Conservation (phyloP, 2,797 vertebrate species). For the Lepilemur ruficaudatus region DNA sequence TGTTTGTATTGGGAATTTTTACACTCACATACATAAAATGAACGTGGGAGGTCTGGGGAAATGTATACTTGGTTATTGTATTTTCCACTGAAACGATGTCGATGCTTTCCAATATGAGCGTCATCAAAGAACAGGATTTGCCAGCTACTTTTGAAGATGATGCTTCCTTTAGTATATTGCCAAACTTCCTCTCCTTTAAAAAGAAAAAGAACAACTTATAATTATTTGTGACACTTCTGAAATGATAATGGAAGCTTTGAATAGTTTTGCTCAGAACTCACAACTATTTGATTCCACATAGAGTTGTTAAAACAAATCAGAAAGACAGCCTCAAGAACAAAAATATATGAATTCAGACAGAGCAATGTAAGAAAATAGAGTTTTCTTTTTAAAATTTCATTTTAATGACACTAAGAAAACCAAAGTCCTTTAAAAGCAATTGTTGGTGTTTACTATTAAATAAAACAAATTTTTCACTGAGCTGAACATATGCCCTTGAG, state of each 20-base stretch:
- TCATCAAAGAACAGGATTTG: background rate
- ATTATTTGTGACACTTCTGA: slow-evolving; percentile 34
- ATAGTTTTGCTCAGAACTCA: slow-evolving; percentile 34
- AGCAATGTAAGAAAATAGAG: background rate
- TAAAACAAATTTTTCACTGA: slow-evolving; percentile 18
- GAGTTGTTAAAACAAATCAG: slow-evolving; percentile 21
- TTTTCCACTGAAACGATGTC: background rate
- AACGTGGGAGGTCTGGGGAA: background rate
- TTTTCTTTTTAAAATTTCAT: slow-evolving; percentile 10
- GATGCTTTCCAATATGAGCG: background rate
- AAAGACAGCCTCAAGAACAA: background rate
- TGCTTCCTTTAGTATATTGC: background rate
- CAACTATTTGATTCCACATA: slow-evolving; percentile 6
- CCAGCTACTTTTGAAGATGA: background rate
- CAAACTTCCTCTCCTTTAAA: background rate
- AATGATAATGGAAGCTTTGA: slow-evolving; percentile 42
- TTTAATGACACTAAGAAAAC: background rate
- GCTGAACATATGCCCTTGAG: background rate
- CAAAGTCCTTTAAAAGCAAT: slow-evolving; percentile 8
- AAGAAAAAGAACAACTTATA: background rate
- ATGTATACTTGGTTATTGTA: background rate
- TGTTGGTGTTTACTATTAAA: background rate
- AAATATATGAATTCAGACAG: background rate
- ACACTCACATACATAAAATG: background rate
- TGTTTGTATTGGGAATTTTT: background rate